phyloP scores from a whole-genome alignment of 2,113 vertebrate species.

The Perca schrenkii region DNA sequence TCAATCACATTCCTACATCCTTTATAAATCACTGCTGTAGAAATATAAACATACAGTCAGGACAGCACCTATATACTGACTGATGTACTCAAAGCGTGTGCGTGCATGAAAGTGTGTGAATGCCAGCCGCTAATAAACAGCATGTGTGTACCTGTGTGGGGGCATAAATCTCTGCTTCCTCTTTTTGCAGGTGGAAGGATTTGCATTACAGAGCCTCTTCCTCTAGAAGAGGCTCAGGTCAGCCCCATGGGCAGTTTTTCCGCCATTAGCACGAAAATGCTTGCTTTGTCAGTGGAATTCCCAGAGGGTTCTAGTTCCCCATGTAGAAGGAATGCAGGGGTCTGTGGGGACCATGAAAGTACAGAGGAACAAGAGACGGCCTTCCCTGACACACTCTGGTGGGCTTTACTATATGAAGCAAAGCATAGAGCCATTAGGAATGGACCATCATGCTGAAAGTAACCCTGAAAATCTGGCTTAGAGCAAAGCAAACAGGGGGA shows the following conservation, averaged over 20 bases:
- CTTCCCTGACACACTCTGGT: slow-evolving; percentile 12
- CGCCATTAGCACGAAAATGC: slow-evolving; percentile 58
- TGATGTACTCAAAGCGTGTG: slow-evolving; percentile 38
- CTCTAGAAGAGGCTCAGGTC: slow-evolving; percentile 41
- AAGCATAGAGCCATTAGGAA: slow-evolving; percentile 29
- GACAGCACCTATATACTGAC: slow-evolving; percentile 45
- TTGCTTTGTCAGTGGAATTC: slow-evolving; percentile 56
- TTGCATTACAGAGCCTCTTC: slow-evolving; percentile 42
- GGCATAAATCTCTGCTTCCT: slow-evolving; percentile 78
- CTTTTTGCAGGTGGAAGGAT: slow-evolving; percentile 76
- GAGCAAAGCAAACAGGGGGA: slow-evolving; percentile 31
- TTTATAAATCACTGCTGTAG: slow-evolving; percentile 74
- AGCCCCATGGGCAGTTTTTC: slow-evolving; percentile 56
- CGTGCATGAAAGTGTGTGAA: slow-evolving; percentile 47
- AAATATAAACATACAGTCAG: slow-evolving; percentile 52
- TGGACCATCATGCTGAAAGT: slow-evolving; percentile 27
- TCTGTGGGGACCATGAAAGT: slow-evolving; percentile 33
- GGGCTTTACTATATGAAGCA: slow-evolving; percentile 21
- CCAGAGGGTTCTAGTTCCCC: slow-evolving; percentile 33
- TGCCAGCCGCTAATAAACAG: slow-evolving; percentile 61
- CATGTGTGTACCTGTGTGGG: slow-evolving; percentile 51
- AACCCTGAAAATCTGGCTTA: slow-evolving; percentile 27
- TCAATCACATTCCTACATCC: slow-evolving; percentile 71
- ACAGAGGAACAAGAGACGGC: slow-evolving; percentile 12
- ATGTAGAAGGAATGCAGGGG: slow-evolving; percentile 30